These are phyloP conservation scores for Gymnocypris eckloni DNA, from an alignment of 2,797 vertebrate species.

Conservation along the genomic window DNA sequence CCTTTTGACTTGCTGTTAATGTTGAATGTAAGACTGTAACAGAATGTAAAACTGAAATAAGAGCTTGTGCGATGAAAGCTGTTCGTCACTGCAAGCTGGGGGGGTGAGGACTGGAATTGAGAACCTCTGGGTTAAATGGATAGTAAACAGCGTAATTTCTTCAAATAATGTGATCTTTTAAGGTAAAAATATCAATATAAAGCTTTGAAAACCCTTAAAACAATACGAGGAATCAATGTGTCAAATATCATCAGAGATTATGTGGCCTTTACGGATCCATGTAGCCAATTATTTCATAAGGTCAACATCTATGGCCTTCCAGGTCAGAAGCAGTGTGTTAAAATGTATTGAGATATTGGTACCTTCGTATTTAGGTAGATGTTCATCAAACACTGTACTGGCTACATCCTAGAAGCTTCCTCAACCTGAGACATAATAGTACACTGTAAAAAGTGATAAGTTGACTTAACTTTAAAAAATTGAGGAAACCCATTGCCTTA, in stretches of 20 bases:
- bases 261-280: constrained; percentile 9
- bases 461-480: too few relatives aligned
- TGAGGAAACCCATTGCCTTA: too few relatives aligned
- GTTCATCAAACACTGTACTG: not conserved
- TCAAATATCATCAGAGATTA: constrained; percentile 19
- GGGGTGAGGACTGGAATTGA: too few relatives aligned
- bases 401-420: not conserved
- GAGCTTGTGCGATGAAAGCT: too few relatives aligned
- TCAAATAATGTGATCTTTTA: not conserved
- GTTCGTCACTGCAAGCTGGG: too few relatives aligned
- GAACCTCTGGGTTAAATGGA: too few relatives aligned
- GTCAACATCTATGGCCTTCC: constrained; percentile 17
- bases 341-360: not conserved
- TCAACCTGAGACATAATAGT: not conserved
- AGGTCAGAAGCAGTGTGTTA: not conserved
- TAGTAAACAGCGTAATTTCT: not conserved
- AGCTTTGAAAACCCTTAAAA: constrained; percentile 4
- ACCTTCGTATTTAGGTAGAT: not conserved
- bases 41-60: too few relatives aligned
- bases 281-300: constrained; percentile 7
- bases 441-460: too few relatives aligned
- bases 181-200: constrained; percentile 11
- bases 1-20: too few relatives aligned
- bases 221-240: not conserved
- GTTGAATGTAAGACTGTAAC: too few relatives aligned